phyloP scores from a whole-genome alignment of 2,797 vertebrate species.

The Lacerta viridis region DNA sequence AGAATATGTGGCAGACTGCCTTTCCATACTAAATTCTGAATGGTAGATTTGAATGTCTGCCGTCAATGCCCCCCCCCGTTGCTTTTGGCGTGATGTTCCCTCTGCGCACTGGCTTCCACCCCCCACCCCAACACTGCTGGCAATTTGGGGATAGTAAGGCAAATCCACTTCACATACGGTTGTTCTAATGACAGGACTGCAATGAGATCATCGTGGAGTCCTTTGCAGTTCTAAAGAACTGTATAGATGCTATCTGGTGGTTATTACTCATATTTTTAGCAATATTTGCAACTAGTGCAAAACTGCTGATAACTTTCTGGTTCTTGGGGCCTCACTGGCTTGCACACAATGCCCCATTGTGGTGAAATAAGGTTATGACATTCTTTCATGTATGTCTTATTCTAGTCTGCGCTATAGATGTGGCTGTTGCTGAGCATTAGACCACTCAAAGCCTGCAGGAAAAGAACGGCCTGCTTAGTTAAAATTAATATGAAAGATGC shows the following conservation, averaged over 20 bases:
- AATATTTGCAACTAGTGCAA: background rate
- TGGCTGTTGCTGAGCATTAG: background rate
- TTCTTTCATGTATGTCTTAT: background rate
- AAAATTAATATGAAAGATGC: background rate
- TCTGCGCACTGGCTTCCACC: background rate
- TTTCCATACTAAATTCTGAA: too few relatives aligned
- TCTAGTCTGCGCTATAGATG: background rate
- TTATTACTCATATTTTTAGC: background rate
- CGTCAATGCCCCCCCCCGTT: background rate
- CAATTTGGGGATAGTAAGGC: background rate
- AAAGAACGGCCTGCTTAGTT: background rate
- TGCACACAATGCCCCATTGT: slow-evolving; percentile 21
- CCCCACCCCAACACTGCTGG: background rate
- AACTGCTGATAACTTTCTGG: background rate
- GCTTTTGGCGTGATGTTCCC: background rate
- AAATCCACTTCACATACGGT: background rate
- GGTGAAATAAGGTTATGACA: slow-evolving; percentile 5
- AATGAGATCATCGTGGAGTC: background rate
- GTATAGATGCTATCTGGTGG: background rate
- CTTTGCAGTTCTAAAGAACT: background rate
- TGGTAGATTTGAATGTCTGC: background rate
- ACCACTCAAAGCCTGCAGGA: too few relatives aligned
- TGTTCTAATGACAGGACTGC: background rate
- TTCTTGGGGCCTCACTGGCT: background rate
- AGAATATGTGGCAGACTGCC: background rate